A percentile compares a stretch with the other conserved stretches of the same genome.
Conservation (phyloP, 2,113 vertebrate genomes). For the Dicrurus megarhynchus region DNA sequence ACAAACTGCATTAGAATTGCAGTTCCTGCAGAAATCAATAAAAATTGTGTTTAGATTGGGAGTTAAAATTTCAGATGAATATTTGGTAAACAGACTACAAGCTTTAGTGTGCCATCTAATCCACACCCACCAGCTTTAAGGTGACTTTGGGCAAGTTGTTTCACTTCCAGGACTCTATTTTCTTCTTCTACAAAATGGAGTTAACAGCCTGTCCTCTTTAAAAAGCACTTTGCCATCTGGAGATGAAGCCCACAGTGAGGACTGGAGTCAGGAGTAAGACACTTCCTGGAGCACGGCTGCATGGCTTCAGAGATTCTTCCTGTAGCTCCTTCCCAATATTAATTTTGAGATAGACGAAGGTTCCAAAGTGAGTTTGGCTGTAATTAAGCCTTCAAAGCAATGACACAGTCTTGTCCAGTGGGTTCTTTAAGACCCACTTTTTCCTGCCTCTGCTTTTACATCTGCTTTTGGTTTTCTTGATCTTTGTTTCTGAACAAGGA, state of each 20-base stretch:
- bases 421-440: neutral
- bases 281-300: neutral
- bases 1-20: neutral
- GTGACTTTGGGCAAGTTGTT: neutral
- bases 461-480: neutral
- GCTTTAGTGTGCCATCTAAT: neutral
- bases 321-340: neutral
- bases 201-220: neutral
- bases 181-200: neutral
- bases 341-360: neutral
- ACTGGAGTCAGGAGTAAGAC: neutral
- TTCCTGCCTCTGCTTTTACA: neutral
- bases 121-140: neutral
- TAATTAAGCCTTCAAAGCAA: neutral
- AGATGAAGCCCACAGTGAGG: neutral
- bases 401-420: neutral
- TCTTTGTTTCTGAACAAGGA: neutral
- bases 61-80: neutral
- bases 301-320: neutral
- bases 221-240: neutral
- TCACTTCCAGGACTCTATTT: neutral
- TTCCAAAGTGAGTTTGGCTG: neutral
- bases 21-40: neutral
- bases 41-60: slow-evolving; percentile 1
- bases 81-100: neutral